phyloP scores from a whole-genome alignment of 2,888 invertebrate genomes.

The Phalera bucephala region DNA sequence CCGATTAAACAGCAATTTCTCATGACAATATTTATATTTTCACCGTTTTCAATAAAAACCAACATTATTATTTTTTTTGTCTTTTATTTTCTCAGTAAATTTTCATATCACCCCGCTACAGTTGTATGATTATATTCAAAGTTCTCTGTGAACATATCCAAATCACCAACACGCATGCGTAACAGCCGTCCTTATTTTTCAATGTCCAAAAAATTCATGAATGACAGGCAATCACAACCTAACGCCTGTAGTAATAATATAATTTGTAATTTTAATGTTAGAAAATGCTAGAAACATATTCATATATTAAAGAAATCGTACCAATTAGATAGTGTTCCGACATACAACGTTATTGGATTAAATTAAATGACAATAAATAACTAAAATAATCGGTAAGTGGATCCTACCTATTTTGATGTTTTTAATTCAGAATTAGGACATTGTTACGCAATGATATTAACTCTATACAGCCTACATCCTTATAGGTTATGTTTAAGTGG shows the following conservation, averaged over 20 bases:
- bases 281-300: slow-evolving; percentile 67
- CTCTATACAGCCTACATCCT: slow-evolving; percentile 14
- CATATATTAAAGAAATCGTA: slow-evolving; percentile 56
- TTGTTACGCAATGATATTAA: slow-evolving; percentile 33
- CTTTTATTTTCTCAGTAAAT: too few species aligned
- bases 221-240: slow-evolving; percentile 69
- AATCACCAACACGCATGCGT: slow-evolving; percentile 80
- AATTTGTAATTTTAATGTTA: slow-evolving; percentile 62
- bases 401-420: slow-evolving; percentile 38
- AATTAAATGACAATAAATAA: slow-evolving; percentile 64
- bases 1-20: too few species aligned
- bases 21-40: too few species aligned
- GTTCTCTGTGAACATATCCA: too few species aligned
- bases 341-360: slow-evolving; percentile 50
- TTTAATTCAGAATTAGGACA: slow-evolving; percentile 30
- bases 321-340: slow-evolving; percentile 75
- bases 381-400: slow-evolving; percentile 53
- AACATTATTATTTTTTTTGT: too few species aligned
- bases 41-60: too few species aligned
- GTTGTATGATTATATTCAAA: too few species aligned
- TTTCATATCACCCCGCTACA: too few species aligned
- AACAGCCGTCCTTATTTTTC: slow-evolving; percentile 52
- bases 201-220: slow-evolving; percentile 71
- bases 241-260: slow-evolving; percentile 57
- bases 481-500: slow-evolving; percentile 7